Evolutionary conservation across 2,888 invertebrate species (phyloP), one percentile per base, ranked within the genome.

Genomic region (Amphipoea lucens): DNA sequence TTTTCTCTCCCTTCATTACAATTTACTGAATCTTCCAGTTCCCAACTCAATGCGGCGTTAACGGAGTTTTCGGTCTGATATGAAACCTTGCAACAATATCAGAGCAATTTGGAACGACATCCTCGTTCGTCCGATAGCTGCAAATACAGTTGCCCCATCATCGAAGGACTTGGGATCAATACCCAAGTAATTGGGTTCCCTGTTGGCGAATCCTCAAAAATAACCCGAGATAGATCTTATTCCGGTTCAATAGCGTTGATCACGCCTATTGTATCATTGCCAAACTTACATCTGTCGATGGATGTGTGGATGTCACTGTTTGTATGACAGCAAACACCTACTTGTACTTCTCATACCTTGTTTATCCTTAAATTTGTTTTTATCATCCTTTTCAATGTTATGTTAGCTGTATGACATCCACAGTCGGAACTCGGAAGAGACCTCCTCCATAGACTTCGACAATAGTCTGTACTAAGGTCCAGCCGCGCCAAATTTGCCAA

Each of bases 201-300:
- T 76, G 76, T 81, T 76, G 76, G 86, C 69, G 68, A 85, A 73
- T 73, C 69, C 62, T 82, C 82, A 73, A 66, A 83, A 60, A 81
- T 17, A 76, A 54, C 65, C 76, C 51, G 45, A 68, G 51, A 75
- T 72, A 72, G 75, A 85, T 83, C 76, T 54, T 62, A 60, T 62
- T 65, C 29, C 60, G 51, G 14, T 65, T 76, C 63, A 85, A 85
- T 81, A 29, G 65, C 51, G 76, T 68, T 81, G 86, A 85, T 83
- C 68, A 85, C 68, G 76, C 68, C 68, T 76, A 85, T 85, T 74
- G 81, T 81, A 69, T 81, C 60, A 57, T 74, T 74, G 67, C 70
- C 63, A 85, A 83, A 74, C 67, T 67, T 71, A 60, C 80, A 54
- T 80, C 20, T 74, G 57, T 42, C 45, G 54, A 54, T 68, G 5